Conservation (phyloP, 2,797 vertebrate species). For the Rallus crepitans region DNA sequence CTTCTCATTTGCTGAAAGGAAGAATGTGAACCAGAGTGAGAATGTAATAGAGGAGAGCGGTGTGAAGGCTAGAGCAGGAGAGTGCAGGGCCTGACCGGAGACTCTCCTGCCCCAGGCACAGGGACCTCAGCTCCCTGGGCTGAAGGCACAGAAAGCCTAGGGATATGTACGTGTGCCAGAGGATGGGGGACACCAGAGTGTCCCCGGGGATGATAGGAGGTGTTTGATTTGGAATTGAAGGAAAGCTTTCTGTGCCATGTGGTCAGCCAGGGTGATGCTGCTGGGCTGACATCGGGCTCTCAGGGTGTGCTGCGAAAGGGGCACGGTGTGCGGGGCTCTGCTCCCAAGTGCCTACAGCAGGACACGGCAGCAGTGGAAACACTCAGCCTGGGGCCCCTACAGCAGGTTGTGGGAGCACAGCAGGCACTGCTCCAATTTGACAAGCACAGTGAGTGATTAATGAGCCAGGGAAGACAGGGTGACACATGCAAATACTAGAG, state of each 20-base stretch:
- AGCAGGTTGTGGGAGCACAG: conserved; percentile 50
- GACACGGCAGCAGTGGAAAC: neutral
- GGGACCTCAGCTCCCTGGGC: neutral
- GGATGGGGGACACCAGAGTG: neutral
- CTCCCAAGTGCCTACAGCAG: neutral
- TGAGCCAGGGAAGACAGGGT: conserved; percentile 65
- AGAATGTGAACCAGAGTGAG: neutral
- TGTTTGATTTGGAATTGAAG: neutral
- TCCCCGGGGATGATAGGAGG: neutral
- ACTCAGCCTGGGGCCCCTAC: neutral
- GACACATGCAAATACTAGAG: conserved; percentile 69
- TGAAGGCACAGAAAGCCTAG: neutral
- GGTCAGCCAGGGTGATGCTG: neutral
- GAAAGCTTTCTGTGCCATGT: neutral
- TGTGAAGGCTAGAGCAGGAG: neutral
- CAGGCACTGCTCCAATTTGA: conserved; percentile 53
- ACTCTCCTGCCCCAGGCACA: neutral
- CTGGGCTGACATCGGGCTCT: neutral
- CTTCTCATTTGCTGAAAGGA: neutral
- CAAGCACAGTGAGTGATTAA: conserved; percentile 70
- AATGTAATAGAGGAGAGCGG: neutral
- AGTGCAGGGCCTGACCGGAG: neutral
- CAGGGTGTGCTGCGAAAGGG: neutral
- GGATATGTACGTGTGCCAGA: no score
- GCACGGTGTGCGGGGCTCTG: accelerated